Evolutionary conservation across 2,113 vertebrate species (phyloP), one percentile per base, ranked within the genome.

Genomic region (Bos taurus): DNA sequence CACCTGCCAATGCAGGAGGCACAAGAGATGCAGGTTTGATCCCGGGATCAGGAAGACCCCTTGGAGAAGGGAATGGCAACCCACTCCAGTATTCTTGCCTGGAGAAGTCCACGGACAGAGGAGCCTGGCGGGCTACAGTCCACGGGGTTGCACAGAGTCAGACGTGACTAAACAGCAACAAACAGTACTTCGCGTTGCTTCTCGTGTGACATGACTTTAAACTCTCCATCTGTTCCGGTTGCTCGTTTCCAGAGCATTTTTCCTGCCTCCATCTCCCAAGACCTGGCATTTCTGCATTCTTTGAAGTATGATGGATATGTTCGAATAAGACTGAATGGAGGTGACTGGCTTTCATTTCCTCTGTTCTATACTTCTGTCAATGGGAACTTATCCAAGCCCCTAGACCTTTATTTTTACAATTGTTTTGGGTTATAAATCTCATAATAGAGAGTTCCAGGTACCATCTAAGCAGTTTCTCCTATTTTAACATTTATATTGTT

Each of bases 221-320:
- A 5, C 21, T 30, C 7, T 13, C 12, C 67, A 6, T 40, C 26
- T 28, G 8, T 81, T 40, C 6, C 89, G 40, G 6, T 77, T 36
- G 26, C 36, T 60, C 26, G 12, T 90, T 93, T 90, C 23, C 40
- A 74, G 82, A 82, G 21, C 11, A 7, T 5, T 57, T 54, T 82
- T 21, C 59, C 43, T 43, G 1, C 30, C 21, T 28, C 23, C 5
- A 3, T 46, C 28, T 56, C 30, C 59, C 23, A 33, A 6, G 90
- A 46, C 28, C 28, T 78, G 7, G n/a, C 59, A 17, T 52, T 88
- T 30, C 50, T 26, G 7, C 11, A 0, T 60, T 93, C 16, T 52
- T 21, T 30, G 33, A 0, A n/a, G 17, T 36, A 3, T 1, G 23
- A 11, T 33, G 60, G 21, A 14, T n/a, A 2, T 43, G 48, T 3